Conservation (phyloP, 2,888 invertebrate species). For the Luperina nickerlii region DNA sequence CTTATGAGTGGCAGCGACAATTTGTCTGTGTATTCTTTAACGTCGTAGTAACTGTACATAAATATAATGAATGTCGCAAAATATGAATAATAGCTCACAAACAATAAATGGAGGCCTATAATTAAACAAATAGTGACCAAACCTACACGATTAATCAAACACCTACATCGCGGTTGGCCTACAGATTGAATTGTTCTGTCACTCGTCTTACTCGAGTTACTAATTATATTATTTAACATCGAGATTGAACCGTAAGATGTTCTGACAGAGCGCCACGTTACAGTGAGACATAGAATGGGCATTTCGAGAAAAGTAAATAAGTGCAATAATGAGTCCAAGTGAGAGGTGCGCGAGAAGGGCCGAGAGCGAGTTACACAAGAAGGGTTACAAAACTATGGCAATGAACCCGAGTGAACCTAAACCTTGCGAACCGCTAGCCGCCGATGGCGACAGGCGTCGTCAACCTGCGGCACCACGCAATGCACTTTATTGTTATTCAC, state of each 20-base stretch:
- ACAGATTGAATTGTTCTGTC: constrained; percentile 67
- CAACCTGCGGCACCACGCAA: constrained; percentile 73
- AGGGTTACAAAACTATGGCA: constrained; percentile 91
- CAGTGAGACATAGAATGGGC: constrained; percentile 40
- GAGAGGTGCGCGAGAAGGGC: constrained; percentile 86
- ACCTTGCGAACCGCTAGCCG: constrained; percentile 89
- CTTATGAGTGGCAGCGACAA: constrained; percentile 24
- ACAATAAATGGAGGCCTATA: constrained; percentile 50
- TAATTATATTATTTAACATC: constrained; percentile 63
- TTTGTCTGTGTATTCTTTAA: constrained; percentile 52
- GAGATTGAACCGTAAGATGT: constrained; percentile 40
- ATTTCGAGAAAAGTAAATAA: constrained; percentile 73
- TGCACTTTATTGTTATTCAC: constrained; percentile 66
- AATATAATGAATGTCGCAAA: constrained; percentile 58
- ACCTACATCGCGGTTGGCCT: constrained; percentile 56
- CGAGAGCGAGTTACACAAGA: constrained; percentile 89
- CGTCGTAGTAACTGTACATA: constrained; percentile 50
- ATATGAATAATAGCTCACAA: constrained; percentile 54
- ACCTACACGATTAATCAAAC: constrained; percentile 63
- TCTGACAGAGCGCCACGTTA: constrained; percentile 35
- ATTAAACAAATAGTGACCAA: constrained; percentile 61
- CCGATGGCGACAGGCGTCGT: constrained; percentile 79
- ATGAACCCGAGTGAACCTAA: constrained; percentile 90
- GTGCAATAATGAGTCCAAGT: constrained; percentile 85
- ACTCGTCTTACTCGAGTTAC: constrained; percentile 55